Base-by-base conservation (phyloP, 2,888 invertebrate species). In the Clusia tigrina region DNA sequence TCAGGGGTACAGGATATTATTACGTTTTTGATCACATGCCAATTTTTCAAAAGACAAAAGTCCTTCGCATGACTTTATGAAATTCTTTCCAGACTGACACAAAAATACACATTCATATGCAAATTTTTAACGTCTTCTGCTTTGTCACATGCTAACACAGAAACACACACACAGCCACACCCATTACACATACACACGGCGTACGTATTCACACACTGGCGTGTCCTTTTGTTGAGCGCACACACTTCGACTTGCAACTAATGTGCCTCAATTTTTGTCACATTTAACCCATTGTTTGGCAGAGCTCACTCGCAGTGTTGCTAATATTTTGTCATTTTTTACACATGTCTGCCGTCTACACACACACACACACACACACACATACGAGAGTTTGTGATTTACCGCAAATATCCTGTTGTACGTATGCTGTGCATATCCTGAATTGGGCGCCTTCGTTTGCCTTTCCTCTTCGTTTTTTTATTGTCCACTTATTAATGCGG, bases 51-150 rank as follows among this genome's bases (percentile, higher is more conserved):
- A 42, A 17, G 25, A 24, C 23, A n/a, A 54, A 60, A 51, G 38
- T 62, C 55, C 62, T 69, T 58, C 62, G 38, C 54, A 25, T 6
- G 48, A 48, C 25, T 9, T 17, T 32, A 15, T 15, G 53, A 65
- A 62, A 46, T 60, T 60, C 61, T 32, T 63, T 67, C 60, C 64
- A 22, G 25, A n/a, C n/a, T n/a, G n/a, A n/a, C n/a, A n/a, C n/a
- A n/a, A n/a, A n/a, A n/a, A n/a, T n/a, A n/a, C n/a, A 38, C 59
- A 67, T 70, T 69, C 67, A 65, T 71, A 71, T 70, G 71, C 62
- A 69, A 71, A 70, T 70, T 54, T 46, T 65, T 32, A 32, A 32
- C 6, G 12, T 9, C 32, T 32, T 32, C 12, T 12, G 32, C 6
- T 9, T 32, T 32, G 32, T 32, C 32, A 12, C 32, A n/a, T n/a